Base-by-base conservation (phyloP, 2,888 invertebrate genomes). In the Tyria jacobaeae region DNA sequence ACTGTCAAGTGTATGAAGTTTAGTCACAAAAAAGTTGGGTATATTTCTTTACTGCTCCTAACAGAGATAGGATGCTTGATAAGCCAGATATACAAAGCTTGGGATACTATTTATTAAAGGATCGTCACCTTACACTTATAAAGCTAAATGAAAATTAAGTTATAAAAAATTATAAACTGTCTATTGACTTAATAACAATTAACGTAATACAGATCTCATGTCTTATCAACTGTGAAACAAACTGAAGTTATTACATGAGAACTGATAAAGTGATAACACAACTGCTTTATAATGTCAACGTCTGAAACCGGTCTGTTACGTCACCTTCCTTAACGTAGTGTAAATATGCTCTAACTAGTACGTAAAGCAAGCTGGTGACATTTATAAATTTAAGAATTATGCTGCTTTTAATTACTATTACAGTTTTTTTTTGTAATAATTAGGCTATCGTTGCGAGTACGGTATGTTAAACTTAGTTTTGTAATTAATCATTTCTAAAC, bases 321-420 rank as follows among this genome's bases (percentile, higher is more conserved):
- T 69, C 57, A 50, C 52, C 51, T 39, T 27, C 24, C 54, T 17
- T 71, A 67, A 50, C 64, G 68, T 64, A 65, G 31, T 14, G 48
- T 52, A 71, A 73, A 71, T 67, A 76, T 71, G 56, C 67, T 57
- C 47, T 56, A 25, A 21, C 37, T 55, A n/a, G 64, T 73, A 68
- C 62, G 71, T 63, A 64, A 70, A 70, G 21, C 27, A 49, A 39
- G 44, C 51, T 63, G 60, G 59, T 37, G 25, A 57, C 25, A 37
- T 48, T 48, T 58, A 59, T 34, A 58, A 68, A 66, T 62, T 25
- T 67, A 34, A 41, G 17, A 17, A 41, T 41, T 5, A 17, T 17
- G n/a, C 7, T 6, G 27, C 7, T 31, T 6, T 6, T 31, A 3
- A 31, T 17, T 17, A 17, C 44, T 1, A 1, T 21, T 44, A 10